Base-by-base conservation (phyloP, 2,888 invertebrate genomes). In the Abscondita cerata region DNA sequence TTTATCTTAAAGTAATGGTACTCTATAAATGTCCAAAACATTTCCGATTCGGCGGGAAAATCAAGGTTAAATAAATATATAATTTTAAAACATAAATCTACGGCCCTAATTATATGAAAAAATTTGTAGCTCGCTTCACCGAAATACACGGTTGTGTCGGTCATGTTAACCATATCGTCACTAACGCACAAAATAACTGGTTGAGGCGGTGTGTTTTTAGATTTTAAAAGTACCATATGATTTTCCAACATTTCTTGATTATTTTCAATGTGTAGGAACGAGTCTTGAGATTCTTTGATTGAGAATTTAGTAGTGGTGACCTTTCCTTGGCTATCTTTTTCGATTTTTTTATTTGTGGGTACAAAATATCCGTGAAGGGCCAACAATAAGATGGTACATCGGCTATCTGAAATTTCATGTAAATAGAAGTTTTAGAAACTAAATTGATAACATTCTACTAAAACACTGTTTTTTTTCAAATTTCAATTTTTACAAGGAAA, bases 301-400 rank as follows among this genome's bases (percentile, higher is more conserved):
- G 65, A 57, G 20, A 52, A 63, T 52, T 63, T 66, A 1, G 52
- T 65, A 1, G 40, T 66, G 63, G 56, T 65, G 61, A 58, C 48
- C 46, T 56, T 65, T 6, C 59, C 62, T 11, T 8, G 4, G 11
- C 20, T 34, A 46, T 63, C 57, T 58, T 65, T 65, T 25, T 15
- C 48, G 2, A 36, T 33, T 8, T 12, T 15, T 50, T 63, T 65
- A 20, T 9, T 52, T 31, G 56, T 62, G n/a, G 67, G 65, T 6
- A 65, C 62, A 34, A 67, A 59, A 20, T 67, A 67, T 4, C 65
- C 67, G 59, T 67, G 67, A n/a, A 62, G 31, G 6, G 59, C 48
- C 62, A 62, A 66, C 6, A 67, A 53, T 18, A 65, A 9, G 9
- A 25, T 18, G 9, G 62, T 62, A 48, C 53, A 31, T 52, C 38